Base-by-base conservation (phyloP, 2,113 vertebrate genomes). In the Gulo gulo region DNA sequence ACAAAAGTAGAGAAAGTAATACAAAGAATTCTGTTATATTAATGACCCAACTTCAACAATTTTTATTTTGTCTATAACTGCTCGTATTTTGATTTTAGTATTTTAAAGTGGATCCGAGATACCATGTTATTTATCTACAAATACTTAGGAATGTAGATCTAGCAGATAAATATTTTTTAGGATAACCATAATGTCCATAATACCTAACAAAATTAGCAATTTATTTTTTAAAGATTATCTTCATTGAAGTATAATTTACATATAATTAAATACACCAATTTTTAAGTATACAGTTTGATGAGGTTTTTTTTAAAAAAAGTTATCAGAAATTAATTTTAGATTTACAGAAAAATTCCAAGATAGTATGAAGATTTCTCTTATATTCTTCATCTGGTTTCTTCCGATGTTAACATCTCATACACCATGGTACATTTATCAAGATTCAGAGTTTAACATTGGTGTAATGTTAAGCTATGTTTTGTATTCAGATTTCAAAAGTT, bases 291-390 rank as follows among this genome's bases (percentile, higher is more conserved):
- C 4, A 63, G 23, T 76, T 96, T 59, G 18, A 36, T 45, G 20
- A 84, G 3, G 0, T 59, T 65, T 89, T 89, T 89, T 73, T 61
- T 7, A 6, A 82, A 65, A 80, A 92, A 45, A 14, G 9, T 24
- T 84, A 73, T 71, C 74, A 71, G 88, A 7, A 95, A 78, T 93
- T 91, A 76, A 76, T 42, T 96, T 97, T 96, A 71, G 12, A 85
- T 18, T 95, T 76, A 42, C 1, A 47, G 26, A 91, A 88, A 18
- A 83, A 93, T 71, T 92, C 95, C 34, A 36, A 34, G 13, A 8
- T 4, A 24, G 2, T 94, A 84, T 3, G 26, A 9, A 90, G 24
- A 80, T 36, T 82, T 47, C 26, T 63, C 36, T 65, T 52, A n/a
- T 50, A 59, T 47, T 65, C 42, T 92, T 65, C 67, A 91, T 16